Conservation (phyloP, 2,888 invertebrate genomes). For the Leptopilina myrica region DNA sequence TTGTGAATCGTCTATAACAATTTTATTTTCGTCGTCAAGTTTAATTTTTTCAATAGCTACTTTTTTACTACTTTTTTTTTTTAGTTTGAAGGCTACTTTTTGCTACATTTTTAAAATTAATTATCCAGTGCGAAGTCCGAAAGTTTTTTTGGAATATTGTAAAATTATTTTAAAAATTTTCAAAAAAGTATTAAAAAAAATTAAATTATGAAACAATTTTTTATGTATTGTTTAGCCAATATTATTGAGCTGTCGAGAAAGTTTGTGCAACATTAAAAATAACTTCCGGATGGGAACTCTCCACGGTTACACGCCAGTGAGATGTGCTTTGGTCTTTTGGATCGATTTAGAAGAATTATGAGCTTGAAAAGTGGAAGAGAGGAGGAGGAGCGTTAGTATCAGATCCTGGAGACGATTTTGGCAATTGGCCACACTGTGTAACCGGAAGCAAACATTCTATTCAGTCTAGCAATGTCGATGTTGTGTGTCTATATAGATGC, state of each 20-base stretch:
- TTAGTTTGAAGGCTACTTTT: too few relatives aligned
- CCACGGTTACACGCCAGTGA: background rate
- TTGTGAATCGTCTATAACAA: too few relatives aligned
- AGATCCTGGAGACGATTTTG: conserved; percentile 22
- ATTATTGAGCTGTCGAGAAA: background rate
- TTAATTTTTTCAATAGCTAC: too few relatives aligned
- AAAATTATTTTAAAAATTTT: too few relatives aligned
- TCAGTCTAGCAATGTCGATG: conserved; percentile 6
- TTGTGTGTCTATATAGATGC: background rate
- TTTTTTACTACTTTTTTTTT: too few relatives aligned
- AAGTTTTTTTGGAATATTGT: too few relatives aligned
- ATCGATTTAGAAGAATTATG: conserved; percentile 1
- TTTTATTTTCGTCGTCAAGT: too few relatives aligned
- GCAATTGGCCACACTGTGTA: conserved; percentile 33
- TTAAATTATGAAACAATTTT: too few relatives aligned
- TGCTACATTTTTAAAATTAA: too few relatives aligned
- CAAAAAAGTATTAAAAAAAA: too few relatives aligned
- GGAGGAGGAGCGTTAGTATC: background rate
- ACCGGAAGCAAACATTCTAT: conserved; percentile 34
- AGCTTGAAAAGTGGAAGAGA: background rate
- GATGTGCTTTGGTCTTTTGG: background rate
- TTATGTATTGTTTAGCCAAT: too few relatives aligned
- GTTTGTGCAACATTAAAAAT: background rate
- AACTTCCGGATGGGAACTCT: background rate
- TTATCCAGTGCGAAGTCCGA: too few relatives aligned